Percentiles rank a stretch among this genome's conserved stretches.
phyloP scores from a whole-genome alignment of 2,797 vertebrate species.

The Spea hammondii region DNA sequence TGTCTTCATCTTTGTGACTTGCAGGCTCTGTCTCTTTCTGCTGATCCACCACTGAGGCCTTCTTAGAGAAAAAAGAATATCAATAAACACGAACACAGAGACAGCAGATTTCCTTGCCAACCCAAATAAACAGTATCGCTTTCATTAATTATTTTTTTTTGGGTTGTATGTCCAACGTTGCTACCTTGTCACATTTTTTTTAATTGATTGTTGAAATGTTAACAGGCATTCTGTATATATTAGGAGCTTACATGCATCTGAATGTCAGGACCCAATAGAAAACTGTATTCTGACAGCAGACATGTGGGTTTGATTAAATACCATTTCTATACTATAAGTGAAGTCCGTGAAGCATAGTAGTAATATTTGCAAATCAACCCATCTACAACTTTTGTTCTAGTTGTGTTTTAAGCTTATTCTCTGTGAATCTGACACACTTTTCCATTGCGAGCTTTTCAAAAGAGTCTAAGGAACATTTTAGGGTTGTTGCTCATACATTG shows the following conservation, averaged over 20 bases:
- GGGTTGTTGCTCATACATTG: too few species aligned
- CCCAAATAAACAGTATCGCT: slow-evolving; percentile 54
- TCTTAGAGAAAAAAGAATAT: slow-evolving; percentile 56
- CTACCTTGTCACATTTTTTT: slow-evolving; percentile 36
- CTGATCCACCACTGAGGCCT: slow-evolving; percentile 50
- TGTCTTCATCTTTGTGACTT: slow-evolving; percentile 54
- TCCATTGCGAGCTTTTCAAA: too few species aligned
- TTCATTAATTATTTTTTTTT: slow-evolving; percentile 4
- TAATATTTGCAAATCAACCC: too few species aligned
- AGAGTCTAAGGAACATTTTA: too few species aligned
- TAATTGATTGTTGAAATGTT: slow-evolving; percentile 33
- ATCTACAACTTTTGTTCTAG: too few species aligned
- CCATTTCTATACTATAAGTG: neutral
- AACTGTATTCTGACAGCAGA: slow-evolving; percentile 8
- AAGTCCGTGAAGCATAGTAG: too few species aligned
- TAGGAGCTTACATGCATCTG: slow-evolving; percentile 18
- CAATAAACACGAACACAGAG: slow-evolving; percentile 56
- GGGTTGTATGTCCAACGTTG: slow-evolving; percentile 24
- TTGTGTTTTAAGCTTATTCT: too few species aligned
- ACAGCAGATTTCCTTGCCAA: slow-evolving; percentile 52
- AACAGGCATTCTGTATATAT: slow-evolving; percentile 29
- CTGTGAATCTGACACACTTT: too few species aligned
- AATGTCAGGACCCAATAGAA: slow-evolving; percentile 9
- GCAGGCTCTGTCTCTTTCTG: slow-evolving; percentile 47
- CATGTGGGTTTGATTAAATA: slow-evolving; percentile 37